Conservation (phyloP, 2,888 invertebrate genomes). For the Meiosimyza decipiens region DNA sequence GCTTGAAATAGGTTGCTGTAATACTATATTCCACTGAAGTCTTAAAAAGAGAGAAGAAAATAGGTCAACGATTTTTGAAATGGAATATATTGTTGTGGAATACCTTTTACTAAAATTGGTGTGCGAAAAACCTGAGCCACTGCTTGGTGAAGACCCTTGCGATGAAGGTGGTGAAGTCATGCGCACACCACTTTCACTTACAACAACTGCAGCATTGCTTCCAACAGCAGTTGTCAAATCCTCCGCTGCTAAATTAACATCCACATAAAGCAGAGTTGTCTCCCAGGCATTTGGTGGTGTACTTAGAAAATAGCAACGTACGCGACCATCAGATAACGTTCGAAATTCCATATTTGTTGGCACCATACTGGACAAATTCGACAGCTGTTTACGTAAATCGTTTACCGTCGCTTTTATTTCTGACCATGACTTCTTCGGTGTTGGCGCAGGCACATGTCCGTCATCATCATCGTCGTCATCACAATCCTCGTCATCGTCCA, state of each 20-base stretch:
- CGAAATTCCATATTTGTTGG: conserved; percentile 86
- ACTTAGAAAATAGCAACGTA: conserved; percentile 89
- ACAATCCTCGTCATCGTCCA: conserved; percentile 55
- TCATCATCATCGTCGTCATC: conserved; percentile 58
- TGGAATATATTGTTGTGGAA: background rate
- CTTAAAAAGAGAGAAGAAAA: conserved; percentile 60
- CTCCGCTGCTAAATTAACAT: conserved; percentile 73
- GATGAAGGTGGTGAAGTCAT: conserved; percentile 41
- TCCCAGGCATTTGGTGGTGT: conserved; percentile 91
- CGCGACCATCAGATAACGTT: conserved; percentile 80
- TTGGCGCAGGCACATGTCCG: conserved; percentile 55
- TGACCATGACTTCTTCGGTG: conserved; percentile 75
- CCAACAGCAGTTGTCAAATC: conserved; percentile 49
- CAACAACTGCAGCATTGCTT: conserved; percentile 28
- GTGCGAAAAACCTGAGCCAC: conserved; percentile 29
- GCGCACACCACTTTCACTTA: conserved; percentile 22
- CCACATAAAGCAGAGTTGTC: conserved; percentile 87
- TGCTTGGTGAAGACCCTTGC: conserved; percentile 44
- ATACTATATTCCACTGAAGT: conserved; percentile 83
- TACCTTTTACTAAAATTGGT: conserved; percentile 27
- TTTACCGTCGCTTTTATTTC: conserved; percentile 84
- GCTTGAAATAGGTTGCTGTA: conserved; percentile 82
- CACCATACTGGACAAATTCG: conserved; percentile 82
- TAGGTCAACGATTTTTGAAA: background rate
- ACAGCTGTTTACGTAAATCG: conserved; percentile 82